A percentile compares a stretch with the other conserved stretches of the same genome.
These are phyloP conservation scores for Apis dorsata DNA, from an alignment of 1,140 invertebrate genomes.

Conservation along the genomic window DNA sequence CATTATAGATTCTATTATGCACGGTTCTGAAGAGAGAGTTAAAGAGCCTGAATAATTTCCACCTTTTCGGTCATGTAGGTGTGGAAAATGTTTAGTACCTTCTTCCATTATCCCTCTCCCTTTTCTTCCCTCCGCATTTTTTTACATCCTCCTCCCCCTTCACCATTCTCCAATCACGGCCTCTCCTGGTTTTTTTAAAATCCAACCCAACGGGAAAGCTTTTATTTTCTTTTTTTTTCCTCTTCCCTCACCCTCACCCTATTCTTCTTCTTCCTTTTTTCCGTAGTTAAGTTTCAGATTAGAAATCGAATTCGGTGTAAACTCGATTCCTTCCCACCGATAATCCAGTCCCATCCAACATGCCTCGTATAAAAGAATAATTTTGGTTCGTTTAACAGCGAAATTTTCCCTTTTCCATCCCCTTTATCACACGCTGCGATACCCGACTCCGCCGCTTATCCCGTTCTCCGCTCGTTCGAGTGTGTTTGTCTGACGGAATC, in stretches of 20 bases:
- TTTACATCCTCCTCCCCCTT: no score
- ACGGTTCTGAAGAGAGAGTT: constrained; percentile 33
- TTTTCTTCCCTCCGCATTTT: no score
- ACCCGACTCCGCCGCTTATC: neutral
- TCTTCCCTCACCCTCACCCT: no score
- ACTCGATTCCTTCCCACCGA: neutral
- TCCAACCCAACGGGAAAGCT: neutral
- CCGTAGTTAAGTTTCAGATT: neutral
- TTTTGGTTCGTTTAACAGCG: constrained; percentile 29
- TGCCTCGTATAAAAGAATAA: neutral
- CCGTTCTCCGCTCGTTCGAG: constrained; percentile 25
- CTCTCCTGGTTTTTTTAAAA: neutral
- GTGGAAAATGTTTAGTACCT: constrained; percentile 30
- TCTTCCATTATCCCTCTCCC: neutral
- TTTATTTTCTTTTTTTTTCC: neutral
- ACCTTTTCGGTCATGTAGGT: constrained; percentile 9
- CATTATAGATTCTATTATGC: constrained; percentile 53
- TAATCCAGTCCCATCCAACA: neutral
- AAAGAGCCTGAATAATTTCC: constrained; percentile 45
- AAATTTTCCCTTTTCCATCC: neutral
- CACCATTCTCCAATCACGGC: neutral
- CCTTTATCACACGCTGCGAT: constrained; percentile 1
- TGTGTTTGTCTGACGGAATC: constrained; percentile 43
- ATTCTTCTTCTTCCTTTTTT: neutral
- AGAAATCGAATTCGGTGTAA: neutral